A percentile compares a stretch with the other conserved stretches of the same genome.
phyloP scores from a whole-genome alignment of 2,888 invertebrate genomes.

The Caenorhabditis uteleia region DNA sequence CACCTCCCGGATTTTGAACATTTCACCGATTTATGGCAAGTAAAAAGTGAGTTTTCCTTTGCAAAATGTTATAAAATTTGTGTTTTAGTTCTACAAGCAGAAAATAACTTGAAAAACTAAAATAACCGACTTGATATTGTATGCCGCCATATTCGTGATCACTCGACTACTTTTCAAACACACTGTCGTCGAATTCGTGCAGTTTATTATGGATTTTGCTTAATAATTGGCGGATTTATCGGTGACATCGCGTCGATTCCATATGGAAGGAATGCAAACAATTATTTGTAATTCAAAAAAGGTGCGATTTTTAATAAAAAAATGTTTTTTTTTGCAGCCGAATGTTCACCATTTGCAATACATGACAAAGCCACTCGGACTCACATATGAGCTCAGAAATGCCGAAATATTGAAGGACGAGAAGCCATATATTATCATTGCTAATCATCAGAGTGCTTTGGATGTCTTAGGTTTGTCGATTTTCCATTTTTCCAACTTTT shows the following conservation, averaged over 20 bases:
- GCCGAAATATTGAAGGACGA: conserved; percentile 33
- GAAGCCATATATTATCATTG: conserved; percentile 62
- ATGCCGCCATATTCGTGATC: no score
- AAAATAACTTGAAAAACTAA: no score
- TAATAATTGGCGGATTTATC: conserved; percentile 42
- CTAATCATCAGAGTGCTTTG: conserved; percentile 67
- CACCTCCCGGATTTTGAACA: no score
- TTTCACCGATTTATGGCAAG: no score
- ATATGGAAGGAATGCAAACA: conserved; percentile 42
- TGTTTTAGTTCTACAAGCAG: no score
- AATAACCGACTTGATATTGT: no score
- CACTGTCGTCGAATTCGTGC: conserved; percentile 23
- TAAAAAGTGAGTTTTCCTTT: no score
- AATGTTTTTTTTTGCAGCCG: conserved; percentile 38
- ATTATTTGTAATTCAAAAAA: conserved; percentile 48
- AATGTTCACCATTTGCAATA: conserved; percentile 50
- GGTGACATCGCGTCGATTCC: conserved; percentile 44
- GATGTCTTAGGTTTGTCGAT: no score
- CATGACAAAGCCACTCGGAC: conserved; percentile 25
- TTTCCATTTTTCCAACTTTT: background rate
- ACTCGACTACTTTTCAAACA: no score
- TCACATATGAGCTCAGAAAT: conserved; percentile 44
- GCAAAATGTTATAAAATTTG: no score
- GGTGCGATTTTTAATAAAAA: background rate
- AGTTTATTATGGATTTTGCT: conserved; percentile 34